These are phyloP conservation scores for Drosophila sproati DNA, from an alignment of 1,140 invertebrate genomes.

Conservation along the genomic window DNA sequence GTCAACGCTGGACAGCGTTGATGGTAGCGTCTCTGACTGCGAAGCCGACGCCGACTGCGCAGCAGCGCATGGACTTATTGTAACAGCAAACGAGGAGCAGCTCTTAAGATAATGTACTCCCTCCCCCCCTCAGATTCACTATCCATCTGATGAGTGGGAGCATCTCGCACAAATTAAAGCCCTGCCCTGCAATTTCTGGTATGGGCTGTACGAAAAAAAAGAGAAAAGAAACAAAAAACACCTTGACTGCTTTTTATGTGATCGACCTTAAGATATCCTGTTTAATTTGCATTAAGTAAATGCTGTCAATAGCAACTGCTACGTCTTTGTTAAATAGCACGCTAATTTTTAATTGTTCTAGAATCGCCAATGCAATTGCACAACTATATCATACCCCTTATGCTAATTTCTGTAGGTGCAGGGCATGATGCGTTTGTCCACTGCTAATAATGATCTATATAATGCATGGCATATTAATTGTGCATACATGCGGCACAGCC, in stretches of 20 bases:
- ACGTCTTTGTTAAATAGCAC: no score
- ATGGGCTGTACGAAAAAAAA: slow-evolving; percentile 4
- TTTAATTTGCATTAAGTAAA: background rate
- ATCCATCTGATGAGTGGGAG: slow-evolving; percentile 51
- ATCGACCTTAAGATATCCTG: background rate
- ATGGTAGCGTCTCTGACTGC: slow-evolving; percentile 17
- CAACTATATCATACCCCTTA: background rate
- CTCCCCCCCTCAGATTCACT: background rate
- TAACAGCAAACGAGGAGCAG: slow-evolving; percentile 48
- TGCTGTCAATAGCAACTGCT: no score
- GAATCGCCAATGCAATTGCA: no score
- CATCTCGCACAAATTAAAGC: slow-evolving; percentile 66
- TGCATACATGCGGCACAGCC: no score
- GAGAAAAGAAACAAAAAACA: slow-evolving; percentile 1
- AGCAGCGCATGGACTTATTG: slow-evolving; percentile 63
- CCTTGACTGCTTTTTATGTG: background rate
- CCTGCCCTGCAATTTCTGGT: slow-evolving; percentile 17
- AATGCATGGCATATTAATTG: slow-evolving; percentile 12
- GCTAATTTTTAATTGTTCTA: no score
- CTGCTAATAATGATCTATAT: slow-evolving; percentile 17
- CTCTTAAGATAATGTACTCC: slow-evolving; percentile 71
- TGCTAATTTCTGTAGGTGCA: background rate
- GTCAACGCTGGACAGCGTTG: slow-evolving; percentile 70
- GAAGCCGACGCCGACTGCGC: slow-evolving; percentile 29
- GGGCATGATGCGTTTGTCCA: slow-evolving; percentile 21